Evolutionary conservation across 2,797 vertebrate genomes (phyloP), one percentile per base, ranked within the genome.

Genomic region (Cossypha heuglini): DNA sequence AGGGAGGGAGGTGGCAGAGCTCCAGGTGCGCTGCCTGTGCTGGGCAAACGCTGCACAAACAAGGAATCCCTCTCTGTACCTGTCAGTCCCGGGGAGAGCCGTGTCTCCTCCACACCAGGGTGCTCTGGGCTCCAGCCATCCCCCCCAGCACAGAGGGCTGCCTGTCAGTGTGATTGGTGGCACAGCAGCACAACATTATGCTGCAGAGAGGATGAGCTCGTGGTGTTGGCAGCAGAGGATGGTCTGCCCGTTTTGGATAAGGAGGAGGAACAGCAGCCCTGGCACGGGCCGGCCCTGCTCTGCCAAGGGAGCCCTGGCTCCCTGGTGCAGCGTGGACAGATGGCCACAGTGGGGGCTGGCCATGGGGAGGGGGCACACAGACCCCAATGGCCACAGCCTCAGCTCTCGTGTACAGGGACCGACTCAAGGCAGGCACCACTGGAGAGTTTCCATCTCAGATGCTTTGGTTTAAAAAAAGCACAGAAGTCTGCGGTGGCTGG

Each of bases 231-330:
- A 94, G 37, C 76, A 42, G 68, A 58, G 57, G 33, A 57, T 87
- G 57, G 25, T 94, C 84, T 92, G 89, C 72, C 69, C 0, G 0
- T 73, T 91, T 42, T 87, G 79, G 90, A 80, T 72, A 29, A 83
- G 72, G 75, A 93, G 73, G n/a, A 94, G 61, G 61, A 93, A 88
- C 80, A 84, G 90, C 94, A 92, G 77, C 69, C 66, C 68, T 91
- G 94, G 92, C 91, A 87, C 22, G 10, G 63, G 46, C 73, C 1
- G 0, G 37, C 61, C 52, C 55, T 4, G 40, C 40, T 40, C 15
- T 42, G 40, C 40, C 40, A 42, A 42, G 40, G 13, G 80, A 64
- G 73, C 83, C 68, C 73, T 73, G 83, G 76, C 67, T 90, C 71
- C 31, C 22, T 0, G 26, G 67, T 79, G 74, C 48, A 26, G 67